phyloP scores from a whole-genome alignment of 2,888 invertebrate species.

The Synanthedon myopaeformis region DNA sequence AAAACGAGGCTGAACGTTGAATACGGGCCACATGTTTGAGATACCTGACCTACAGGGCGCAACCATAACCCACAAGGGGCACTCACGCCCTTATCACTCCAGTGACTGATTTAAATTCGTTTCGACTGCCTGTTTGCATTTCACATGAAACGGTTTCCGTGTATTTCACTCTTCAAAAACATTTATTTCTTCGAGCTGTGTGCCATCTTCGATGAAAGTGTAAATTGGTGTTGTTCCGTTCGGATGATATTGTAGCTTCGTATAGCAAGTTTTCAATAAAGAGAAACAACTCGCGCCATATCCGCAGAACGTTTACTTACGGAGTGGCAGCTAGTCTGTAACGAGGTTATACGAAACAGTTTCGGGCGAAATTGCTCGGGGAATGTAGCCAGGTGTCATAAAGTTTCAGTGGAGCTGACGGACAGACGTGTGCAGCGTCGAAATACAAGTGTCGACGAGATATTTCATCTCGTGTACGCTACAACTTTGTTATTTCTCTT shows the following conservation, averaged over 20 bases:
- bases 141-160: background rate
- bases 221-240: background rate
- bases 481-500: conserved; percentile 30
- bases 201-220: background rate
- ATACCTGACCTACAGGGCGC: conserved; percentile 2
- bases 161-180: background rate
- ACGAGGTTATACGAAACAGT: conserved; percentile 60
- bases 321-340: conserved; percentile 43
- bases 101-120: background rate
- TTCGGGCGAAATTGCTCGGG: conserved; percentile 52
- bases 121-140: background rate
- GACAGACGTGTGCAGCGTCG: conserved; percentile 46
- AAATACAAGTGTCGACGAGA: conserved; percentile 43
- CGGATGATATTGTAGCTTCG: background rate
- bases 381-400: conserved; percentile 58
- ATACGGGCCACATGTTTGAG: conserved; percentile 22
- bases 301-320: conserved; percentile 53
- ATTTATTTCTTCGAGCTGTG: background rate
- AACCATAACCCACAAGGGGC: background rate
- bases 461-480: conserved; percentile 12
- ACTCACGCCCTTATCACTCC: background rate
- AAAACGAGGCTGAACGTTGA: too few relatives aligned
- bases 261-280: conserved; percentile 46
- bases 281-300: conserved; percentile 46
- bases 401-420: conserved; percentile 51